Conservation (phyloP, 2,888 invertebrate genomes). For the Biston betularia region DNA sequence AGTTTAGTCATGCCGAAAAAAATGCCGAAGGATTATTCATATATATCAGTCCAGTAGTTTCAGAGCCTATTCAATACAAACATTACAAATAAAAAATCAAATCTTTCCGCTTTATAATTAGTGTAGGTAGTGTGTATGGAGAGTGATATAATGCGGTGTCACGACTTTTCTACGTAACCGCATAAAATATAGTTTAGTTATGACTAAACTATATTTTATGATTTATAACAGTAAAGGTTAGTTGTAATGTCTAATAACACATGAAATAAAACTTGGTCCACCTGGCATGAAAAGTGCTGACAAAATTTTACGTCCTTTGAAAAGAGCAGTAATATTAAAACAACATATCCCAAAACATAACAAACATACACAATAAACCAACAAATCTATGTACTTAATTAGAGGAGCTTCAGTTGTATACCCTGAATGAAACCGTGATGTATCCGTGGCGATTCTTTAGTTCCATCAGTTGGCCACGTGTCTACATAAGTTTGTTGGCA, state of each 20-base stretch:
- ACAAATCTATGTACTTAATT: neutral
- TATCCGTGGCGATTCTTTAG: neutral
- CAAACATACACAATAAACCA: slow-evolving; percentile 20
- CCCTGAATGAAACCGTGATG: neutral
- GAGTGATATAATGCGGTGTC: too few species aligned
- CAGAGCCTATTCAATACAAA: too few species aligned
- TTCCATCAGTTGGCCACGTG: neutral
- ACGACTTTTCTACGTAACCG: too few species aligned
- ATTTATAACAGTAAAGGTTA: too few species aligned
- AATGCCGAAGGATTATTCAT: too few species aligned
- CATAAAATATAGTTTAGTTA: too few species aligned
- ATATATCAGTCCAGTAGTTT: too few species aligned
- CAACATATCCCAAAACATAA: slow-evolving; percentile 29
- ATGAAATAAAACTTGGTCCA: slow-evolving; percentile 22
- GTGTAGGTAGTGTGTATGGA: too few species aligned
- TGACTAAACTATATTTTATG: too few species aligned
- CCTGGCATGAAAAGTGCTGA: slow-evolving; percentile 21
- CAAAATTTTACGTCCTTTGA: slow-evolving; percentile 22
- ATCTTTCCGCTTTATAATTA: too few species aligned
- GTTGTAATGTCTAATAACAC: neutral
- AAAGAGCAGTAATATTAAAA: slow-evolving; percentile 12
- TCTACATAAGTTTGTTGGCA: neutral
- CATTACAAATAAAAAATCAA: too few species aligned
- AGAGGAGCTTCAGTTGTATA: neutral
- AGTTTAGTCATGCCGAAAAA: too few species aligned